Percentiles rank a stretch among this genome's conserved stretches.
Evolutionary conservation across 2,113 vertebrate genomes (phyloP).

Genomic region (Indri indri): DNA sequence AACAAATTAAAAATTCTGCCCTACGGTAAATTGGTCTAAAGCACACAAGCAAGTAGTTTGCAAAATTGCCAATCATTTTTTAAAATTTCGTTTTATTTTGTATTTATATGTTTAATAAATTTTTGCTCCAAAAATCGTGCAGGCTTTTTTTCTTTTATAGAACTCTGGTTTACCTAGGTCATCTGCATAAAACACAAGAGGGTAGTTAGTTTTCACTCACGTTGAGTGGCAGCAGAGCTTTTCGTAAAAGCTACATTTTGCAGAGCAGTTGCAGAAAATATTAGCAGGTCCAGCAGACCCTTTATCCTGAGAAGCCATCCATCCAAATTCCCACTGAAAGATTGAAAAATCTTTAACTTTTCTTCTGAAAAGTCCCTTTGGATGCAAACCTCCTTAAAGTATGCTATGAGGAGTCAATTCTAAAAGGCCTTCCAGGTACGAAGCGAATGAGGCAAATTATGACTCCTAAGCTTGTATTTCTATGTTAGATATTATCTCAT

Average conservation of each 20-base stretch:
- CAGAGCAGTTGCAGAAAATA: background rate
- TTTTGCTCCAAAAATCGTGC: background rate
- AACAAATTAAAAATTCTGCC: background rate
- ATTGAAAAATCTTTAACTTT: conserved; percentile 16
- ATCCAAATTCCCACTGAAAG: background rate
- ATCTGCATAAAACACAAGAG: background rate
- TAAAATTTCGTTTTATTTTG: background rate
- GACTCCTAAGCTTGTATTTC: background rate
- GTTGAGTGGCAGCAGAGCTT: background rate
- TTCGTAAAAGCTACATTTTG: background rate
- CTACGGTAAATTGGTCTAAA: background rate
- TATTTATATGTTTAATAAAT: conserved; percentile 10
- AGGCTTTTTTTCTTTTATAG: background rate
- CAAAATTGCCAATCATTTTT: background rate
- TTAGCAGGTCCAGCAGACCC: background rate
- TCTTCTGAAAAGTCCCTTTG: background rate
- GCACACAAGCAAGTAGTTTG: background rate
- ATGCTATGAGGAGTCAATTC: background rate
- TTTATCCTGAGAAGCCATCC: background rate
- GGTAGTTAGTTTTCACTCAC: background rate
- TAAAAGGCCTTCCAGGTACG: background rate
- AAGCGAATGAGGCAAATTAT: background rate
- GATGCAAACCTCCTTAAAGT: conserved; percentile 14
- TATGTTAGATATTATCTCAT: conserved; percentile 48
- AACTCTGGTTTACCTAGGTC: background rate